Evolutionary conservation across 2,888 invertebrate genomes (phyloP).

Genomic region (Aproaerema taeniolella): DNA sequence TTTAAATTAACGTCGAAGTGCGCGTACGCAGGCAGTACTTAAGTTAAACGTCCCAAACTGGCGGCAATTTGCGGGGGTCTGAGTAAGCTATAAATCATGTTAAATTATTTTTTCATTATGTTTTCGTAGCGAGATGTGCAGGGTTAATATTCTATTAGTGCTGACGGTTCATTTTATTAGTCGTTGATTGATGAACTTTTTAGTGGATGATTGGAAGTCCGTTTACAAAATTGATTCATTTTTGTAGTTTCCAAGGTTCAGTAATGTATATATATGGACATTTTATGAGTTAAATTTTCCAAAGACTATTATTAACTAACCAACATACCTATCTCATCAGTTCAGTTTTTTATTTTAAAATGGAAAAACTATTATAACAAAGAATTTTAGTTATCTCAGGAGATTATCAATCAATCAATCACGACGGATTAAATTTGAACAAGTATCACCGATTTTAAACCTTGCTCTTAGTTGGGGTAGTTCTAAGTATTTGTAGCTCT

Average conservation of each 20-base stretch:
- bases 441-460: too few relatives aligned
- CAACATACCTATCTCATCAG: too few relatives aligned
- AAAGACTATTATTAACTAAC: too few relatives aligned
- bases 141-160: slow-evolving; percentile 63
- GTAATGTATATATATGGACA: too few relatives aligned
- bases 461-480: too few relatives aligned
- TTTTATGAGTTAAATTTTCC: too few relatives aligned
- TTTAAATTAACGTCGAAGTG: slow-evolving; percentile 45
- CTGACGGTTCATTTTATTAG: slow-evolving; percentile 32
- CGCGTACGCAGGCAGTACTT: slow-evolving; percentile 61
- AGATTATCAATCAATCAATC: too few relatives aligned
- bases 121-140: slow-evolving; percentile 30
- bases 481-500: slow-evolving; percentile 39
- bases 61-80: slow-evolving; percentile 61
- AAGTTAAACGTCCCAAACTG: slow-evolving; percentile 73
- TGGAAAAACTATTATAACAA: too few relatives aligned
- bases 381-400: too few relatives aligned
- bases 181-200: slow-evolving; percentile 30
- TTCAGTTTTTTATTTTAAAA: too few relatives aligned
- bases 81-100: slow-evolving; percentile 75
- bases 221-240: not conserved
- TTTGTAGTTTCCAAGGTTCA: not conserved
- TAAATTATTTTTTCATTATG: slow-evolving; percentile 73
- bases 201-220: slow-evolving; percentile 5
- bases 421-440: too few relatives aligned